phyloP scores from a whole-genome alignment of 2,113 vertebrate genomes.

The Anarrhichthys ocellatus region DNA sequence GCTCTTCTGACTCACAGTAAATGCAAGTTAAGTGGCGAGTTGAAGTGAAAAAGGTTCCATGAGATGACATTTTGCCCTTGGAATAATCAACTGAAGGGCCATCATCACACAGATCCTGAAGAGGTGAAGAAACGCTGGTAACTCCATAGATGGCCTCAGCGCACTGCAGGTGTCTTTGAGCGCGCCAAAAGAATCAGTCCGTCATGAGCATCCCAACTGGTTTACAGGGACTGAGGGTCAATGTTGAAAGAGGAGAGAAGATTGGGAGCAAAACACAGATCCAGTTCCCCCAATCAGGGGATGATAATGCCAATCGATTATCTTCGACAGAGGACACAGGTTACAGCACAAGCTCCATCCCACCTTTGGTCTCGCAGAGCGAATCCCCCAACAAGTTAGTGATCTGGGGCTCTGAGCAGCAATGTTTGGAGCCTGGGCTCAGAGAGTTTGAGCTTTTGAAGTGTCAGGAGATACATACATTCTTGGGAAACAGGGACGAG shows the following conservation, averaged over 20 bases:
- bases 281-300: slow-evolving; percentile 64
- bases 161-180: slow-evolving; percentile 55
- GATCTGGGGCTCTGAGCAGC: slow-evolving; percentile 82
- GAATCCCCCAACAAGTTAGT: slow-evolving; percentile 80
- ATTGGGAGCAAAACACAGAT: slow-evolving; percentile 75
- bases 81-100: slow-evolving; percentile 44
- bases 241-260: slow-evolving; percentile 72
- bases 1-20: slow-evolving; percentile 13
- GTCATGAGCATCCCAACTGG: slow-evolving; percentile 79
- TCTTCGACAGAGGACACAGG: slow-evolving; percentile 48
- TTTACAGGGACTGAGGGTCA: slow-evolving; percentile 65
- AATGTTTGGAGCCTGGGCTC: slow-evolving; percentile 71
- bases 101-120: slow-evolving; percentile 15
- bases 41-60: slow-evolving; percentile 38
- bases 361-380: slow-evolving; percentile 78
- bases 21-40: slow-evolving; percentile 16
- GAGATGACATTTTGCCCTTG: slow-evolving; percentile 62
- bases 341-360: slow-evolving; percentile 64
- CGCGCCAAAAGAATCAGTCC: slow-evolving; percentile 26
- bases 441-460: slow-evolving; percentile 79
- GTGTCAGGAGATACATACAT: slow-evolving; percentile 77
- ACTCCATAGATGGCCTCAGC: slow-evolving; percentile 73
- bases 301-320: slow-evolving; percentile 81
- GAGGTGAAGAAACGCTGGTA: slow-evolving; percentile 32
- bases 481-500: slow-evolving; percentile 61